A percentile compares a stretch with the other conserved stretches of the same genome.
Evolutionary conservation across 2,797 vertebrate species (phyloP).

Genomic region (Pteronotus mesoamericanus): DNA sequence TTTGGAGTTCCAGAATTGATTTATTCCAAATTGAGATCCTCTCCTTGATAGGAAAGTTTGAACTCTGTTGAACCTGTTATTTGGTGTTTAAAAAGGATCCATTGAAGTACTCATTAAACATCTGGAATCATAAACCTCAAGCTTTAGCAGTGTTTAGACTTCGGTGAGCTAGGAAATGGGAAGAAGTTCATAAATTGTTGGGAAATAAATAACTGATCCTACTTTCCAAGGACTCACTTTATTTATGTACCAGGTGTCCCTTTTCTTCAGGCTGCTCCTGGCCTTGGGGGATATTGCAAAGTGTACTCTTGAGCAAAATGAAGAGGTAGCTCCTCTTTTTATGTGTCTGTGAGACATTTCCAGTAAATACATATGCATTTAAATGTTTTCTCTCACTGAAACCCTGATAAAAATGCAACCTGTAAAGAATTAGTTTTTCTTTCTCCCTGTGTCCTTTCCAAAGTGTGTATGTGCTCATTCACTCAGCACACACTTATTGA

Average conservation of each 20-base stretch:
- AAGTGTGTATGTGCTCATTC: not conserved
- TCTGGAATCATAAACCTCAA: constrained; percentile 59
- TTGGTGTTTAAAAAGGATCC: constrained; percentile 56
- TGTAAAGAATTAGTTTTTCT: not conserved
- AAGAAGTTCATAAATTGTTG: constrained; percentile 45
- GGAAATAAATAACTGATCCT: constrained; percentile 19
- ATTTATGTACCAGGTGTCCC: not conserved
- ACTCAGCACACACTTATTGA: not conserved
- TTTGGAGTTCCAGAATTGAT: constrained; percentile 63
- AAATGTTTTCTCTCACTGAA: constrained; percentile 6
- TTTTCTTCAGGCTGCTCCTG: constrained; percentile 7
- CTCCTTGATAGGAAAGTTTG: constrained; percentile 61
- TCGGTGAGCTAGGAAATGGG: constrained; percentile 43
- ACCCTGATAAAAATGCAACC: constrained; percentile 31
- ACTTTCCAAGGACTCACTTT: constrained; percentile 7
- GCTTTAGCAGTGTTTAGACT: constrained; percentile 46
- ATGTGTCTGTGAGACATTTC: not conserved
- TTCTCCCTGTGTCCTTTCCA: constrained; percentile 18
- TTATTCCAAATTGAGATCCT: constrained; percentile 66
- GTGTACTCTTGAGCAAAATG: not conserved
- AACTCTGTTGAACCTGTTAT: constrained; percentile 50
- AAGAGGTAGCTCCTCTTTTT: not conserved
- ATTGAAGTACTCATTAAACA: constrained; percentile 59
- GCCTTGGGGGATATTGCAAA: not conserved
- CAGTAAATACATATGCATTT: not conserved